These are phyloP conservation scores for Tragelaphus scriptus DNA, from an alignment of 2,113 vertebrate species.

Conservation along the genomic window DNA sequence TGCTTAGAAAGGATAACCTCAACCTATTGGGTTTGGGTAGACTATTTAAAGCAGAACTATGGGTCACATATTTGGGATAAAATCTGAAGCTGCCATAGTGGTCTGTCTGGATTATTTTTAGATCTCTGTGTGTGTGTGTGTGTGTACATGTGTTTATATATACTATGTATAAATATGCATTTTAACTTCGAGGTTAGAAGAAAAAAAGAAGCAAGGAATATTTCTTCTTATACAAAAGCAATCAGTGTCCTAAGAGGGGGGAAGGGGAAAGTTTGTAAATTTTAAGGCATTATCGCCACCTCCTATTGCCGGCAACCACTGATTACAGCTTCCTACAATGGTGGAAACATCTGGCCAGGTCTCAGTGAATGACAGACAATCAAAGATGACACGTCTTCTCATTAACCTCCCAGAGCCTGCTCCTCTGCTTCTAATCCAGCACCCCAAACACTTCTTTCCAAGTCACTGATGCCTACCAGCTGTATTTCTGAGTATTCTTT, in stretches of 20 bases:
- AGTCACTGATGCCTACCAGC: neutral
- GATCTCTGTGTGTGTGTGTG: conserved; percentile 16
- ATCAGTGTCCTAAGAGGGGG: neutral
- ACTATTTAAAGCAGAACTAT: conserved; percentile 63
- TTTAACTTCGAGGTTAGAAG: conserved; percentile 44
- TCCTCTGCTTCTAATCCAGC: neutral
- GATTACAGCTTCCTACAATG: neutral
- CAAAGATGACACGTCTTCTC: neutral
- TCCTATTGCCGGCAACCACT: neutral
- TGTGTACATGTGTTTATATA: conserved; percentile 31
- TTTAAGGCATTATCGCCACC: neutral
- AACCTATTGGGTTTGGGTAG: conserved; percentile 43
- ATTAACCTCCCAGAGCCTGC: neutral
- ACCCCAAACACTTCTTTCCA: neutral
- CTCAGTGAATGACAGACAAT: neutral
- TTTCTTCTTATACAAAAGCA: neutral
- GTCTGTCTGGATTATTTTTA: conserved; percentile 67
- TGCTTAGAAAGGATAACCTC: conserved; percentile 44
- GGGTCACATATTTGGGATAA: conserved; percentile 50
- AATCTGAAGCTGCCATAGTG: conserved; percentile 41
- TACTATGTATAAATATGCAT: conserved; percentile 30
- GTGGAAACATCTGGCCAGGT: neutral
- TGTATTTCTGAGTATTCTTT: neutral
- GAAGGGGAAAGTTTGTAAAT: neutral
- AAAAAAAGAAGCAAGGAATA: neutral